Evolutionary conservation across 2,888 invertebrate species (phyloP).

Genomic region (Volucella inflata): DNA sequence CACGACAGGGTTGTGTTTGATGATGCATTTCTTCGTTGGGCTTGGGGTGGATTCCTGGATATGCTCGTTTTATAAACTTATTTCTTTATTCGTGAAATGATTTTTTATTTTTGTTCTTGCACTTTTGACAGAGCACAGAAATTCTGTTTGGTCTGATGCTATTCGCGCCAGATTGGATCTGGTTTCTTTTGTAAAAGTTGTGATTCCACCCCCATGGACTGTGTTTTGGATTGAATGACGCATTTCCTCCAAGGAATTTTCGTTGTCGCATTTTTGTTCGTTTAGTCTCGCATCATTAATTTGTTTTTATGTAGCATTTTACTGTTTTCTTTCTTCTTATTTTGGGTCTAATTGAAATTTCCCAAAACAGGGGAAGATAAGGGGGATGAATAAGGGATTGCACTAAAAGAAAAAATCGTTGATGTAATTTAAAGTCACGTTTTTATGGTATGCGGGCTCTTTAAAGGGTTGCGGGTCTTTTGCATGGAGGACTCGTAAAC

Average conservation of each 20-base stretch:
- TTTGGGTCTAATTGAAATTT: slow-evolving; percentile 46
- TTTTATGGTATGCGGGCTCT: no score
- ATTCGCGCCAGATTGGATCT: slow-evolving; percentile 10
- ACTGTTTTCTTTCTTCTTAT: slow-evolving; percentile 9
- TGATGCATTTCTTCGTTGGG: slow-evolving; percentile 38
- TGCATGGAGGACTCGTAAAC: no score
- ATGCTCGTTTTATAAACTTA: neutral
- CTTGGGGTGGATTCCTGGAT: slow-evolving; percentile 38
- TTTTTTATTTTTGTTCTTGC: slow-evolving; percentile 41
- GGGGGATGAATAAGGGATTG: no score
- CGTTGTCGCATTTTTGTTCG: slow-evolving; percentile 52
- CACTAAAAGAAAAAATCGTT: no score
- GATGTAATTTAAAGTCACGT: no score
- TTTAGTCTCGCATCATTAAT: slow-evolving; percentile 69
- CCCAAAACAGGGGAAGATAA: neutral
- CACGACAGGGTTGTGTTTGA: slow-evolving; percentile 36
- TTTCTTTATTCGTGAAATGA: neutral
- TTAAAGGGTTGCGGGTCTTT: no score
- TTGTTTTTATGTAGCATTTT: slow-evolving; percentile 43
- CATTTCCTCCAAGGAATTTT: neutral
- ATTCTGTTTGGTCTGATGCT: slow-evolving; percentile 52
- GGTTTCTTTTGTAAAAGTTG: neutral
- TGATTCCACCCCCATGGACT: slow-evolving; percentile 6
- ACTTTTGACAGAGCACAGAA: slow-evolving; percentile 59
- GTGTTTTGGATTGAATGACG: slow-evolving; percentile 14